Conservation (phyloP, 2,888 invertebrate genomes). For the Hyles lineata region DNA sequence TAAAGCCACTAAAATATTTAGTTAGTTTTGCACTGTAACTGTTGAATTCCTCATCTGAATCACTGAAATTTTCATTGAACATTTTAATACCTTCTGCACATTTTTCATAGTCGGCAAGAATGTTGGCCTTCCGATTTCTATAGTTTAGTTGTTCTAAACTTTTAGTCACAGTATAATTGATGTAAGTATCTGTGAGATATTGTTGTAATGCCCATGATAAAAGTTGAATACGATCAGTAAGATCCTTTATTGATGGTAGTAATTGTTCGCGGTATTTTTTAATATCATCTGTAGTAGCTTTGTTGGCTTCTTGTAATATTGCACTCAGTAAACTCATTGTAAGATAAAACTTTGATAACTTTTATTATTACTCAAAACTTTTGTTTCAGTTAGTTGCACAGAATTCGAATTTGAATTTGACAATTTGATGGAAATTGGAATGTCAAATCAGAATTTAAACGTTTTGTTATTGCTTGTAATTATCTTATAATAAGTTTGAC, state of each 20-base stretch:
- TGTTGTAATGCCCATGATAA: slow-evolving; percentile 75
- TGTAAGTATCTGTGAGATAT: slow-evolving; percentile 68
- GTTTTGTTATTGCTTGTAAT: slow-evolving; percentile 11
- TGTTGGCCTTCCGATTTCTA: slow-evolving; percentile 66
- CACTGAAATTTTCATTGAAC: slow-evolving; percentile 53
- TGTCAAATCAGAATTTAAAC: slow-evolving; percentile 2
- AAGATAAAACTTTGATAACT: not conserved
- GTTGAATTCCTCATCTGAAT: slow-evolving; percentile 63
- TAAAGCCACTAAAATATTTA: slow-evolving; percentile 55
- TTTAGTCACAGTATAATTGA: slow-evolving; percentile 69
- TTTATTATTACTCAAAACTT: slow-evolving; percentile 27
- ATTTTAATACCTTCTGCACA: slow-evolving; percentile 52
- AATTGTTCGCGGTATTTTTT: slow-evolving; percentile 67
- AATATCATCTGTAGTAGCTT: slow-evolving; percentile 62
- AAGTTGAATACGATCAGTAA: slow-evolving; percentile 70
- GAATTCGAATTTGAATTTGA: slow-evolving; percentile 39
- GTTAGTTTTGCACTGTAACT: slow-evolving; percentile 57
- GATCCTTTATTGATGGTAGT: slow-evolving; percentile 62
- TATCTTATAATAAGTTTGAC: not conserved
- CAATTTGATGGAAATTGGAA: not conserved
- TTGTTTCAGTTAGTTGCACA: slow-evolving; percentile 39
- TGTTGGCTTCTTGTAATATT: slow-evolving; percentile 69
- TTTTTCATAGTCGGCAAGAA: slow-evolving; percentile 58
- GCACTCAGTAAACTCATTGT: slow-evolving; percentile 75
- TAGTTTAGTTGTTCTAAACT: slow-evolving; percentile 76